Base-by-base conservation (phyloP, 2,888 invertebrate genomes). In the Odontocerum albicorne region DNA sequence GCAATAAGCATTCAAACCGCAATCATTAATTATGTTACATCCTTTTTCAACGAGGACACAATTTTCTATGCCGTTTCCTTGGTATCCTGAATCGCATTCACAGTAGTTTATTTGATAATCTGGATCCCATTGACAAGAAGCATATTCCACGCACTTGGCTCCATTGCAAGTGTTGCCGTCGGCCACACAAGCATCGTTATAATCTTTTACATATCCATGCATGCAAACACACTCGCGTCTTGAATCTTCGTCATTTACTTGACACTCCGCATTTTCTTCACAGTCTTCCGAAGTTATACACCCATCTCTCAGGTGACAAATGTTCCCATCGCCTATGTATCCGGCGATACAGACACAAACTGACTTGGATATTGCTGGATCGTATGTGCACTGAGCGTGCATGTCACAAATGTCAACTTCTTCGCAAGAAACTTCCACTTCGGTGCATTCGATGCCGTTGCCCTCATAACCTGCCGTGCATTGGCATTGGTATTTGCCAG, bases 381-480 rank as follows among this genome's bases (percentile, higher is more conserved):
- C 86, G 63, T 83, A 87, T 20, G 80, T 74, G 69, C 95, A 96
- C 39, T 80, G 79, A 19, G 92, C 92, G 66, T 89, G 86, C 1
- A 73, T 69, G 59, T 87, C 87, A 66, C 95, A 95, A 31, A 83
- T 78, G 54, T 83, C 81, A 57, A 45, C 63, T 65, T 75, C 74
- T 32, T 75, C 69, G 63, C 85, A 85, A 52, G 82, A 80, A 19
- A 78, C 69, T 62, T 80, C 79, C 65, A 72, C 72, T 63, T 83
- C 82, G 1, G 74, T 77, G 67, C 94, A 95, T 63, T 80, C 82
- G 58, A 80, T 82, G 6, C 93, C 94, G 68, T 95, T 90, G 16
- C 95, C 95, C 66, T 86, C 84, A 72, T 83, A 95, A 2, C 92
- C 93, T n/a, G 84, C 79, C 55, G 85, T 87, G 67, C 96, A 96